phyloP scores from a whole-genome alignment of 2,113 vertebrate genomes.

The Antechinus stuartii region DNA sequence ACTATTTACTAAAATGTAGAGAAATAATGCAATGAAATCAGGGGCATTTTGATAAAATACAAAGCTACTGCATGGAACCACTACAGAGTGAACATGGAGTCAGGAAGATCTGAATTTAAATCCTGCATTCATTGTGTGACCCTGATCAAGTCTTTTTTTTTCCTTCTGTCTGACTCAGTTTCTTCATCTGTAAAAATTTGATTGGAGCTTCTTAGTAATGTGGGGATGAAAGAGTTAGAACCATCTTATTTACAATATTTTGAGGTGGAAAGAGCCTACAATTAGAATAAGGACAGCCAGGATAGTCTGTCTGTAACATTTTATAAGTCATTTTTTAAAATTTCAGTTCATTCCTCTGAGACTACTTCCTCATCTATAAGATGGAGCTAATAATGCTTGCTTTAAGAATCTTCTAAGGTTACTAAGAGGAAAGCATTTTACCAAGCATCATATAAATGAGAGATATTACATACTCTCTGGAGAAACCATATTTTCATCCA shows the following conservation, averaged over 20 bases:
- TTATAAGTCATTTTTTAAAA: background rate
- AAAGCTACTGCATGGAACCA: background rate
- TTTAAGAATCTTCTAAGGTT: background rate
- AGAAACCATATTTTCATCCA: background rate
- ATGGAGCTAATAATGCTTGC: background rate
- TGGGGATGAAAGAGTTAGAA: background rate
- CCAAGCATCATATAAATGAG: background rate
- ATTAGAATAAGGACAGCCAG: background rate
- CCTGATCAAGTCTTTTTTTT: background rate
- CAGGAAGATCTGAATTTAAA: background rate
- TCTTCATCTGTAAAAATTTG: background rate
- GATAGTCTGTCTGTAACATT: background rate
- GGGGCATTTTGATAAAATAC: background rate
- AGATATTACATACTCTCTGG: background rate
- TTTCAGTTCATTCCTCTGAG: background rate
- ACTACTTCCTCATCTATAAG: background rate
- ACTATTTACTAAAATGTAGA: background rate
- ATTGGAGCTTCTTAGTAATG: background rate
- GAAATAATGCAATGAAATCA: background rate
- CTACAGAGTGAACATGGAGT: background rate
- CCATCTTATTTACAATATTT: background rate
- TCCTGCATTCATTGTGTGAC: background rate
- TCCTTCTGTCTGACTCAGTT: background rate
- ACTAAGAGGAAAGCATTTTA: background rate
- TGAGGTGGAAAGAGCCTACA: background rate